phyloP scores from a whole-genome alignment of 1,140 invertebrate species.

The Paraescarpia echinospica region DNA sequence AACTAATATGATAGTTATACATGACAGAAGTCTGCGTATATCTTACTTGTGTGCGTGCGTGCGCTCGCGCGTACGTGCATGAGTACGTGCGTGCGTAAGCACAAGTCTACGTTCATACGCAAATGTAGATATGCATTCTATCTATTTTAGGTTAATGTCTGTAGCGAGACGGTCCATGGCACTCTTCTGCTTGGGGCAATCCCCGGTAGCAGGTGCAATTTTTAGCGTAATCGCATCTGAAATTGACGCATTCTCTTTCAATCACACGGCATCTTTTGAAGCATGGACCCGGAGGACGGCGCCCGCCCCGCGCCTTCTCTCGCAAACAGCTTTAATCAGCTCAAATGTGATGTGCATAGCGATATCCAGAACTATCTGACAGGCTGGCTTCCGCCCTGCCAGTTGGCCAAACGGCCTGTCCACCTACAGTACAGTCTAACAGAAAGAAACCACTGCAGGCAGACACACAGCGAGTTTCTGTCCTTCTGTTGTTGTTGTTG shows the following conservation, averaged over 20 bases:
- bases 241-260: background rate
- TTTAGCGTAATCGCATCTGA: background rate
- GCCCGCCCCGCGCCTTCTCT: background rate
- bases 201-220: background rate
- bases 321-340: background rate
- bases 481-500: too few relatives aligned
- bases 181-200: background rate
- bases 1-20: too few relatives aligned
- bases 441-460: too few relatives aligned
- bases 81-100: too few relatives aligned
- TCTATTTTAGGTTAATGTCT: too few relatives aligned
- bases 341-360: background rate
- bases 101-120: background rate
- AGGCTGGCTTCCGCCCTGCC: too few relatives aligned
- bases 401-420: background rate
- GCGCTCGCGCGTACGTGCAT: background rate
- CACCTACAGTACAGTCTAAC: background rate
- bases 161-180: too few relatives aligned
- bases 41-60: too few relatives aligned
- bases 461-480: too few relatives aligned
- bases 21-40: too few relatives aligned
- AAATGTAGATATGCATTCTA: background rate
- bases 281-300: background rate
- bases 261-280: background rate
- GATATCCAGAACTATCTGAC: background rate